phyloP scores from a whole-genome alignment of 2,113 vertebrate species.

The Brachyistius frenatus region DNA sequence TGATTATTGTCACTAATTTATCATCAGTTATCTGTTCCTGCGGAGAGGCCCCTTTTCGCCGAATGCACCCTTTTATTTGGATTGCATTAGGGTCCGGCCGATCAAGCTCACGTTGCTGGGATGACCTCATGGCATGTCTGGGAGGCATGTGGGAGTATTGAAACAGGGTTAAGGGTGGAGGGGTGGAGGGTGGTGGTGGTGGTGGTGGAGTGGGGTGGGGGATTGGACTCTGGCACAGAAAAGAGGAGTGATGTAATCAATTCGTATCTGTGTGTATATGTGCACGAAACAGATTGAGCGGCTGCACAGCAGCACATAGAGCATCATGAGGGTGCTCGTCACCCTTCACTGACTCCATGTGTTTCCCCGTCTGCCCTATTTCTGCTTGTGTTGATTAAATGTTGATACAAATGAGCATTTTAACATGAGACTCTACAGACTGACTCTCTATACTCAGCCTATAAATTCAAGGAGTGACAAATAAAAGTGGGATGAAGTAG shows the following conservation, averaged over 20 bases:
- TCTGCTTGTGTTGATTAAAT: not conserved
- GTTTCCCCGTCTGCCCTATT: not conserved
- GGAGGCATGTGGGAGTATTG: constrained; percentile 56
- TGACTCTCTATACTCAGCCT: not conserved
- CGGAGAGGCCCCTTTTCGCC: constrained; percentile 33
- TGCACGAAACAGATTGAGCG: constrained; percentile 23
- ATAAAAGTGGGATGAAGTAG: constrained; percentile 17
- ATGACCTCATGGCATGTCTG: constrained; percentile 62
- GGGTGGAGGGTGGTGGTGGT: not conserved
- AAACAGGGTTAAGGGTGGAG: too few species aligned
- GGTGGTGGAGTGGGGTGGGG: not conserved
- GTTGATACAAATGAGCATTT: not conserved
- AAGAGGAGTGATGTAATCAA: constrained; percentile 61
- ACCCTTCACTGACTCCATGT: not conserved
- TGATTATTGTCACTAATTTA: constrained; percentile 38
- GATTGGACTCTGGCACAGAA: constrained; percentile 32
- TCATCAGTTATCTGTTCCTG: constrained; percentile 9
- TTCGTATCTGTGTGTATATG: constrained; percentile 19
- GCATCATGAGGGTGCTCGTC: constrained; percentile 10
- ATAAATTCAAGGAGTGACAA: constrained; percentile 5
- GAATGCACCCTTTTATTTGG: constrained; percentile 69
- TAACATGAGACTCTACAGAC: not conserved
- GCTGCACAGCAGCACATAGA: not conserved
- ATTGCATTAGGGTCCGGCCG: constrained; percentile 71
- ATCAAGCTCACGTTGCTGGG: constrained; percentile 71